A percentile compares a stretch with the other conserved stretches of the same genome.
phyloP scores from a whole-genome alignment of 2,888 invertebrate genomes.

The Phytoseiulus persimilis region DNA sequence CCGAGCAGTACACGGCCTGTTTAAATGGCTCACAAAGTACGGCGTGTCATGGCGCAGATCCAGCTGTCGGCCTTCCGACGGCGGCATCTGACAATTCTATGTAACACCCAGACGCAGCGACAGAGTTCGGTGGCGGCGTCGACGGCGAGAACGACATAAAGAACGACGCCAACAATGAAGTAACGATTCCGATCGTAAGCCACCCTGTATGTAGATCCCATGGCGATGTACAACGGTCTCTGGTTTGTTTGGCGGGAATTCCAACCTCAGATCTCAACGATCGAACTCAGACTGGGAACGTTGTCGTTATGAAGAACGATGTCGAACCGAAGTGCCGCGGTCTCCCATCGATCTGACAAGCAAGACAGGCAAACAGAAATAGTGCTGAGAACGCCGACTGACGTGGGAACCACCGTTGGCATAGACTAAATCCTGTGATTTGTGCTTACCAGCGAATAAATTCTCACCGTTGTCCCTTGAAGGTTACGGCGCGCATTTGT shows the following conservation, averaged over 20 bases:
- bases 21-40: neutral
- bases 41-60: neutral
- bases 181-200: neutral
- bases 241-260: neutral
- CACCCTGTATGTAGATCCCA: neutral
- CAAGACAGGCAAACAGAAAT: neutral
- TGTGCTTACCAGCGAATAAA: neutral
- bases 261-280: neutral
- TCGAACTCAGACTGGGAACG: neutral
- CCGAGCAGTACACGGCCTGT: neutral
- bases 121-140: neutral
- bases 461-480: neutral
- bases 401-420: constrained; percentile 5
- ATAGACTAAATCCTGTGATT: neutral
- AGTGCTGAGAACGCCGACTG: neutral
- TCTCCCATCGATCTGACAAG: neutral
- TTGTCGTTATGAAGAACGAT: neutral
- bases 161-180: neutral
- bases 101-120: neutral
- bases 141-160: neutral
- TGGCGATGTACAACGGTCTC: neutral
- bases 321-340: neutral
- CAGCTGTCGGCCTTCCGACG: neutral
- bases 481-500: neutral
- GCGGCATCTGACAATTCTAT: neutral